phyloP scores from a whole-genome alignment of 2,888 invertebrate genomes.

The Tiphia femorata region DNA sequence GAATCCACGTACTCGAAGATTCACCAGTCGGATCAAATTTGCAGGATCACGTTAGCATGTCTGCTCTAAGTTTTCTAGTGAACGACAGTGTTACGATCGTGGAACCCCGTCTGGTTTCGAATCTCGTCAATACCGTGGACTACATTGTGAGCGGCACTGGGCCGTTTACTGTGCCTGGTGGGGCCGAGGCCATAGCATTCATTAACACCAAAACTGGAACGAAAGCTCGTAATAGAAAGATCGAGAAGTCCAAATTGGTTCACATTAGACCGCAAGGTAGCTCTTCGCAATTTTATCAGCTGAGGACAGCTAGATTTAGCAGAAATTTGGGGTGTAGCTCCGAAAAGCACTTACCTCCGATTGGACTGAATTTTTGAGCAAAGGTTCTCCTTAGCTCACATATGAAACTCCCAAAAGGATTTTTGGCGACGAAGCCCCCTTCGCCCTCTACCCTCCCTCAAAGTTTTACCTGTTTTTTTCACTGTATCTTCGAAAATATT shows the following conservation, averaged over 20 bases:
- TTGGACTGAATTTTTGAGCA: too few species aligned
- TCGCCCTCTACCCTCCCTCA: too few species aligned
- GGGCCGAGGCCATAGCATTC: slow-evolving; percentile 83
- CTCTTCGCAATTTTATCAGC: background rate
- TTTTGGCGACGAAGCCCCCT: too few species aligned
- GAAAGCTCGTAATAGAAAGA: background rate
- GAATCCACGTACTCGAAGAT: slow-evolving; percentile 76
- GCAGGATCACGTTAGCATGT: slow-evolving; percentile 84
- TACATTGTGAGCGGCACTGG: slow-evolving; percentile 77
- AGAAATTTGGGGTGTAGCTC: too few species aligned
- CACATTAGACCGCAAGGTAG: background rate
- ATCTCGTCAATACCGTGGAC: slow-evolving; percentile 74
- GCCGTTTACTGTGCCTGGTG: slow-evolving; percentile 82
- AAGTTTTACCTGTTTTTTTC: too few species aligned
- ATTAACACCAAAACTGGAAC: slow-evolving; percentile 73
- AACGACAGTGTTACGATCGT: slow-evolving; percentile 78
- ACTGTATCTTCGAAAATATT: too few species aligned
- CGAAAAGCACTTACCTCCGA: too few species aligned
- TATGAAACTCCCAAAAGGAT: too few species aligned
- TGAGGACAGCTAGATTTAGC: too few species aligned
- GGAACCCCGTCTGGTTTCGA: slow-evolving; percentile 71
- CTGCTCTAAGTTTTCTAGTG: slow-evolving; percentile 79
- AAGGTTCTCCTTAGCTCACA: too few species aligned
- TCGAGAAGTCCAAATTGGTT: background rate
- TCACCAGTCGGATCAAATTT: slow-evolving; percentile 85